Conservation (phyloP, 1,140 invertebrate genomes). For the Diprion similis region DNA sequence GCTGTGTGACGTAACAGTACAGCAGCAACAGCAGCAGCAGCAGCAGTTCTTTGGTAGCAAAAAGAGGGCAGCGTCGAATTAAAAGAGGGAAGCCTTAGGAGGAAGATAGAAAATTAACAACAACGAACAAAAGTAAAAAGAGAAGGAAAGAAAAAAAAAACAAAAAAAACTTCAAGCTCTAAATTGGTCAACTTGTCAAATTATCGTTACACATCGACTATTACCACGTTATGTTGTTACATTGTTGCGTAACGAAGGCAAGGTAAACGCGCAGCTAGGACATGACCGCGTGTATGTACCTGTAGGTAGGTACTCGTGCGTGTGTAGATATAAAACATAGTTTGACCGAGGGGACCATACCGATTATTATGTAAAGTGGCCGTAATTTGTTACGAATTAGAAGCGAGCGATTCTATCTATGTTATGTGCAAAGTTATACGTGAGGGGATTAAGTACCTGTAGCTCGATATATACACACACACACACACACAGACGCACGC, state of each 20-base stretch:
- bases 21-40: conserved; percentile 19
- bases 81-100: background rate
- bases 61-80: conserved; percentile 1
- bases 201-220: background rate
- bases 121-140: too few relatives aligned
- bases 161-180: background rate
- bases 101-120: background rate
- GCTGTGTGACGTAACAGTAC: conserved; percentile 13
- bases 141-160: too few relatives aligned
- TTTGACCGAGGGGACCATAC: background rate
- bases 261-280: background rate
- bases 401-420: background rate
- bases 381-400: background rate
- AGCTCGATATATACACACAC: too few relatives aligned
- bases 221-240: background rate
- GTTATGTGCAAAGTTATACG: too few relatives aligned
- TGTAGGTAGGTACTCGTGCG: background rate
- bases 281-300: background rate
- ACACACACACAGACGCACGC: too few relatives aligned
- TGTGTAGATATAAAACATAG: background rate
- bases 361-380: background rate
- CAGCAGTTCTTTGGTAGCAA: conserved; percentile 3
- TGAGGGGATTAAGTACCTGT: too few relatives aligned
- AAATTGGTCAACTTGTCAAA: conserved; percentile 7
- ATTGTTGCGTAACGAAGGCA: background rate